Evolutionary conservation across 2,888 invertebrate species (phyloP).

Genomic region (Margaritifera margaritifera): DNA sequence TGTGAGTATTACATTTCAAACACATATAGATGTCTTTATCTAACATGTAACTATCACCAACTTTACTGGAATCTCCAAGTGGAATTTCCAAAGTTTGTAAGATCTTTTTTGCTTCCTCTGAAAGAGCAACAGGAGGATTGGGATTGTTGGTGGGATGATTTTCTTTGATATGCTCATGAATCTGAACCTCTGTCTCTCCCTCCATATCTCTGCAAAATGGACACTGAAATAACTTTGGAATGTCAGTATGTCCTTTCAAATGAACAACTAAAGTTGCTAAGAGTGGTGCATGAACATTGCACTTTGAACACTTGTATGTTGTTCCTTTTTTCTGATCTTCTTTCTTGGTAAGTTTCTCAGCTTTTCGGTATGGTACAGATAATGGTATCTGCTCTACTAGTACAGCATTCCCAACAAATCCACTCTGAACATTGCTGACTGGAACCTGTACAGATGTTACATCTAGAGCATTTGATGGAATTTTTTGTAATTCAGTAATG

Average conservation of each 20-base stretch:
- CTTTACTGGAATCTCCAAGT: constrained; percentile 42
- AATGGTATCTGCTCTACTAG: no score
- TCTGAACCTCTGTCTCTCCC: constrained; percentile 54
- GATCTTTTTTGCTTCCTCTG: constrained; percentile 57
- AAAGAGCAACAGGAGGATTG: constrained; percentile 60
- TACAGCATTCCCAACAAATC: no score
- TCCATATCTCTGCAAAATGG: constrained; percentile 59
- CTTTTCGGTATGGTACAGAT: no score
- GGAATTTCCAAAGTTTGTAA: constrained; percentile 50
- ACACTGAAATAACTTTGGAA: constrained; percentile 56
- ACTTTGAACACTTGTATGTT: constrained; percentile 62
- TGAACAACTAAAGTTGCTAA: constrained; percentile 61
- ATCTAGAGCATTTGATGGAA: neutral
- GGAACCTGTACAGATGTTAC: constrained; percentile 3
- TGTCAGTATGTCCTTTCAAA: constrained; percentile 54
- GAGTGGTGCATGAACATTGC: constrained; percentile 63
- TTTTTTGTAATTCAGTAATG: neutral
- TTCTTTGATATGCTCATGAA: constrained; percentile 56
- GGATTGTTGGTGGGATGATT: constrained; percentile 54
- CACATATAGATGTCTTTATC: constrained; percentile 65
- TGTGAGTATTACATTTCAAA: constrained; percentile 55
- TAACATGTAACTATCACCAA: constrained; percentile 45
- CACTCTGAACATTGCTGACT: neutral
- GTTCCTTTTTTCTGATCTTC: constrained; percentile 23
- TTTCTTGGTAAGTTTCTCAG: neutral